Percentiles rank a stretch among this genome's conserved stretches.
phyloP scores from a whole-genome alignment of 1,140 invertebrate genomes.

The Hesperophylax magnus region DNA sequence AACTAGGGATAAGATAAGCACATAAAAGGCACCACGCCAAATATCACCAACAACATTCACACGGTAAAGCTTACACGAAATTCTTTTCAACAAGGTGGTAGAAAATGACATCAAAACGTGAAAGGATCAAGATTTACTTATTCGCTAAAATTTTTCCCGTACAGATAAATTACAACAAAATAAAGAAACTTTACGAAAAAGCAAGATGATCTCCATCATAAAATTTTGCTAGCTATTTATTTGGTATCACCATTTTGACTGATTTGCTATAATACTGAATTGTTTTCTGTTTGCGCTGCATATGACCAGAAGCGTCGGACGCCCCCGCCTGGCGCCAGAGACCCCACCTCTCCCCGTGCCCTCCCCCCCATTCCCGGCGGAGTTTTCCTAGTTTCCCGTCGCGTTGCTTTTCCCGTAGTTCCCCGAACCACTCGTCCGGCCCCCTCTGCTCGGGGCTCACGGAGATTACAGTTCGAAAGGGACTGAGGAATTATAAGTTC shows the following conservation, averaged over 20 bases:
- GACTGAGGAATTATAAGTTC: background rate
- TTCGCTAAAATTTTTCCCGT: background rate
- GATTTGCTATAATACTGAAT: background rate
- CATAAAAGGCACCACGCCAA: background rate
- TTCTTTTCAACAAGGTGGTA: background rate
- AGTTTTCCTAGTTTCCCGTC: slow-evolving; percentile 2
- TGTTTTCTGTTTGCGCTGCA: background rate
- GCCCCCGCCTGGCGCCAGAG: slow-evolving; percentile 32
- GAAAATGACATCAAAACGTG: background rate
- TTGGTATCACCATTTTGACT: background rate
- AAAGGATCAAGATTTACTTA: slow-evolving; percentile 19
- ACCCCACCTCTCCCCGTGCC: background rate
- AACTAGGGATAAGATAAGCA: background rate
- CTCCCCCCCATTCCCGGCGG: background rate
- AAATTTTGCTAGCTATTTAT: background rate
- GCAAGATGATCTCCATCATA: background rate
- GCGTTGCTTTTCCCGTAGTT: background rate
- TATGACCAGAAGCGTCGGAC: slow-evolving; percentile 8
- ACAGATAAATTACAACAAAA: slow-evolving; percentile 1
- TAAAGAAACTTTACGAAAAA: background rate
- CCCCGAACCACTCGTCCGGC: background rate
- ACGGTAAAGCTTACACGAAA: no score
- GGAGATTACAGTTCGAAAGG: background rate
- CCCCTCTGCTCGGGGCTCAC: background rate
- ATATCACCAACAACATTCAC: background rate